Evolutionary conservation across 2,797 vertebrate genomes (phyloP), one percentile per base, ranked within the genome.

Genomic region (Tinamus major): DNA sequence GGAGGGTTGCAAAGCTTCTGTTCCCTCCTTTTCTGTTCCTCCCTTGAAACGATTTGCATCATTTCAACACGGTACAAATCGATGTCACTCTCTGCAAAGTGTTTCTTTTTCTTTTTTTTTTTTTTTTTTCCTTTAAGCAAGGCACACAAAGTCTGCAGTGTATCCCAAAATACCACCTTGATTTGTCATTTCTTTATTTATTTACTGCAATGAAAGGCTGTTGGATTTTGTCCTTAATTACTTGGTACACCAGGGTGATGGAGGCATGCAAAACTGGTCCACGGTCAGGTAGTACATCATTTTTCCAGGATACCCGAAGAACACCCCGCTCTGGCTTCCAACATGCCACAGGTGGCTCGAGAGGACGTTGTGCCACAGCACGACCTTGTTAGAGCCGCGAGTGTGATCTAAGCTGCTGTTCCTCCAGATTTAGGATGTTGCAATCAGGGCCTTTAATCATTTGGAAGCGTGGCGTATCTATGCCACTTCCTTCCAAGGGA

Each of bases 21-120:
- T 94, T 94, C 96, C 53, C 79, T 85, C 59, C 33, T 89, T 85
- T 92, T 44, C 42, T 44, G 42, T 44, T 44, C 42, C 42, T 44
- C 17, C 42, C 42, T 44, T 44, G 42, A 44, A 44, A 44, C 17
- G 42, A 44, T 44, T 44, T 44, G 5, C 21, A 6, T 90, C 78
- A 46, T 92, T 95, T 92, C 9, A 29, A 86, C 93, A 89, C 86
- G 76, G 88, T 94, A 83, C 75, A 89, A 63, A 96, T 97, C 96
- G 71, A 91, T 61, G 41, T 94, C 87, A 33, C 46, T 94, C 26
- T 21, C 63, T 93, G 96, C 49, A 92, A 90, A 85, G 76, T 9
- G 13, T 27, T 15, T 51, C 17, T 53, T 53, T 53, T 29, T 26
- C 29, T 29, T 53, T 53, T 53, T 48, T 48, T 51, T 29, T 53